phyloP scores from a whole-genome alignment of 2,888 invertebrate genomes.

The Lacanobia oleracea region DNA sequence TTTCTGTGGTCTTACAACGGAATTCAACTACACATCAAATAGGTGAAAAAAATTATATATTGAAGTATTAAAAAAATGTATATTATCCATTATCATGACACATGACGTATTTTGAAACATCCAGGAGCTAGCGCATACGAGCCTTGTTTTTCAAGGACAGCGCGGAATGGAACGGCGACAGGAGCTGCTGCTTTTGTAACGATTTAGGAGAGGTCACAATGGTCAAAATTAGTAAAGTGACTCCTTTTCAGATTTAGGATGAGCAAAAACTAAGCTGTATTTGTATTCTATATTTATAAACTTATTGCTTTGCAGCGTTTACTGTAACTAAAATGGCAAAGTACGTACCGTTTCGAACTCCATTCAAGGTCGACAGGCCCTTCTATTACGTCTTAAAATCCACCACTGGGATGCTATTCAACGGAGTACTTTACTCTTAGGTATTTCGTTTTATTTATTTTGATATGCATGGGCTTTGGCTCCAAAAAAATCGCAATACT shows the following conservation, averaged over 20 bases:
- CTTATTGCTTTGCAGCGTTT: conserved; percentile 28
- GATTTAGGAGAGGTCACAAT: no score
- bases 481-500: background rate
- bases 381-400: conserved; percentile 30
- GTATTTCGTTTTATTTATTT: background rate
- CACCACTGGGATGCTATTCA: conserved; percentile 18
- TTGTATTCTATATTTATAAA: no score
- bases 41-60: no score
- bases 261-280: background rate
- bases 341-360: background rate
- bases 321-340: background rate
- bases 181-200: no score
- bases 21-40: no score
- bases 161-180: no score
- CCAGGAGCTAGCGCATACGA: no score
- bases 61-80: no score
- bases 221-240: background rate
- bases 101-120: no score
- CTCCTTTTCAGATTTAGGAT: background rate
- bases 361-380: conserved; percentile 27
- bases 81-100: no score
- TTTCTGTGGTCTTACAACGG: no score
- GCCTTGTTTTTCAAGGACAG: no score
- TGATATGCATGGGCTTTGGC: background rate
- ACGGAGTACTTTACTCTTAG: conserved; percentile 27